phyloP scores from a whole-genome alignment of 1,140 invertebrate species.

The Micrasema longulum region DNA sequence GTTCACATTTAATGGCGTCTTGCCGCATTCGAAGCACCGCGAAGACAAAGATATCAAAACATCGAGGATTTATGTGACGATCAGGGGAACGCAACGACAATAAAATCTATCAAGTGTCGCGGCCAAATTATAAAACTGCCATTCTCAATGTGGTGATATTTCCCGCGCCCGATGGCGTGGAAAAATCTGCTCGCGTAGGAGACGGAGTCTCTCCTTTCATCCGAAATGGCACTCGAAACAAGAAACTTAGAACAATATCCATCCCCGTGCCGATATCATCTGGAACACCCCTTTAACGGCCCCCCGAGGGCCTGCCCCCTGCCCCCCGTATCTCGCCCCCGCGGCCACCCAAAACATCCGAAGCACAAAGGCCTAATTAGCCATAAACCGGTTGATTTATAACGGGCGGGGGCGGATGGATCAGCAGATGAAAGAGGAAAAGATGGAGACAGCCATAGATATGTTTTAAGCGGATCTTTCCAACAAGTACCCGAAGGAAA shows the following conservation, averaged over 20 bases:
- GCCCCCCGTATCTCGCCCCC: slow-evolving; percentile 51
- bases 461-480: slow-evolving; percentile 31
- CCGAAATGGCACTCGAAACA: slow-evolving; percentile 54
- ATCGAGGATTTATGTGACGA: slow-evolving; percentile 27
- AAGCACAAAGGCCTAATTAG: slow-evolving; percentile 75
- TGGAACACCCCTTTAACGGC: slow-evolving; percentile 41
- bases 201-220: slow-evolving; percentile 47
- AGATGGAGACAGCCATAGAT: slow-evolving; percentile 48
- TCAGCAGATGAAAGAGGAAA: slow-evolving; percentile 52
- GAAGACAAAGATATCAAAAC: slow-evolving; percentile 26
- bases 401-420: slow-evolving; percentile 60
- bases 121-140: slow-evolving; percentile 42
- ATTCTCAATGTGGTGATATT: slow-evolving; percentile 45
- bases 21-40: neutral
- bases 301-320: slow-evolving; percentile 44
- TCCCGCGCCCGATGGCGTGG: slow-evolving; percentile 40
- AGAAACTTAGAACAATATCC: slow-evolving; percentile 54
- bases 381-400: slow-evolving; percentile 77
- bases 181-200: slow-evolving; percentile 45
- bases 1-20: neutral
- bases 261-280: slow-evolving; percentile 52
- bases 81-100: slow-evolving; percentile 29
- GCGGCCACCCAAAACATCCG: slow-evolving; percentile 56
- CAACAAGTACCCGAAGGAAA: too few relatives aligned
- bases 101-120: slow-evolving; percentile 42